phyloP scores from a whole-genome alignment of 2,888 invertebrate genomes.

The Dendrolimus pini region DNA sequence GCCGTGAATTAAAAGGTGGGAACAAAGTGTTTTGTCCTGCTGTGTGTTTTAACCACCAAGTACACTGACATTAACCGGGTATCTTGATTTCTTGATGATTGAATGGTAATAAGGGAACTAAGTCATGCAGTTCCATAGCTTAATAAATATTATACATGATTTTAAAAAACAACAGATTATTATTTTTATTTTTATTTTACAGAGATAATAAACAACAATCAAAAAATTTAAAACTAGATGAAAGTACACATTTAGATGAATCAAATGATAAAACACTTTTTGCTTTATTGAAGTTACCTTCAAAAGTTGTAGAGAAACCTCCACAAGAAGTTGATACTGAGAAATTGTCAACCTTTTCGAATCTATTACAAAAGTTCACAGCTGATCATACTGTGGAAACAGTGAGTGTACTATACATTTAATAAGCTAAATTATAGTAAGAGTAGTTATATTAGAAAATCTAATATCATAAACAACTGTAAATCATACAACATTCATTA shows the following conservation, averaged over 20 bases:
- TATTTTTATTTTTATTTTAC: not conserved
- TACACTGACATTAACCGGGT: too few species aligned
- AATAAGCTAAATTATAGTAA: not conserved
- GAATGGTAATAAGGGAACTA: too few species aligned
- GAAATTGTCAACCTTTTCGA: conserved; percentile 64
- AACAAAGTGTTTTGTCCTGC: too few species aligned
- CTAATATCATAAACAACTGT: not conserved
- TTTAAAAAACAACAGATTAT: too few species aligned
- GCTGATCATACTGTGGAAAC: conserved; percentile 60
- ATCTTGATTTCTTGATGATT: too few species aligned
- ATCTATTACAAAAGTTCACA: conserved; percentile 63
- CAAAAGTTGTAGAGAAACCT: conserved; percentile 45
- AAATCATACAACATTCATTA: too few species aligned
- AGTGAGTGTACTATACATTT: conserved; percentile 33
- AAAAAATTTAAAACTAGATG: conserved; percentile 46
- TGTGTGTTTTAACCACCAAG: too few species aligned
- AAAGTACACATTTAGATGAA: conserved; percentile 44
- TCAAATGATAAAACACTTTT: conserved; percentile 78
- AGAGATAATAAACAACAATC: conserved; percentile 41
- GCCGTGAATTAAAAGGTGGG: too few species aligned
- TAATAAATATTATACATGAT: too few species aligned
- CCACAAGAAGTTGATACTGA: conserved; percentile 44
- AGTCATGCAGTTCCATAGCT: too few species aligned
- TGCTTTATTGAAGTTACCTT: conserved; percentile 64
- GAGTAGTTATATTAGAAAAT: not conserved